Conservation (phyloP, 2,113 vertebrate species). For the Ibidorhyncha struthersii region DNA sequence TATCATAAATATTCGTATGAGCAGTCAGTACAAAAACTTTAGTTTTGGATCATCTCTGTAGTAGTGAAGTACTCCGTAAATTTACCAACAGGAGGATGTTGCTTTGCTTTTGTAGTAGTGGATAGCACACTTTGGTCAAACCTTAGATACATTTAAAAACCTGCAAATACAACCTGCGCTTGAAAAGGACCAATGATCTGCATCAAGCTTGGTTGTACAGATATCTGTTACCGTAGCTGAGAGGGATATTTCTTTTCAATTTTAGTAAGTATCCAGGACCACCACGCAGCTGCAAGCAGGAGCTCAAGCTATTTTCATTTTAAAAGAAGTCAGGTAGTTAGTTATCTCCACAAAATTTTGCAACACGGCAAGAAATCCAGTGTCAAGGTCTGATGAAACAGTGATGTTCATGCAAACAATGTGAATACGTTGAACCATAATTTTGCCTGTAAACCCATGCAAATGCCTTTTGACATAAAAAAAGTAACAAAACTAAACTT, state of each 20-base stretch:
- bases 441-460: constrained; percentile 61
- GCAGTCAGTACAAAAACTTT: background rate
- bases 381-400: constrained; percentile 28
- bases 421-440: constrained; percentile 61
- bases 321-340: background rate
- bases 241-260: background rate
- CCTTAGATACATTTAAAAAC: background rate
- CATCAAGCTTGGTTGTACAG: background rate
- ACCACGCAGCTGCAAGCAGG: background rate
- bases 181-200: background rate
- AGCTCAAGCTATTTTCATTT: background rate
- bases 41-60: background rate
- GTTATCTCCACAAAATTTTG: background rate
- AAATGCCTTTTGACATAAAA: constrained; percentile 69
- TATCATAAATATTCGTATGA: background rate
- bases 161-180: background rate
- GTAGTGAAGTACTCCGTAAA: background rate
- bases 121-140: background rate
- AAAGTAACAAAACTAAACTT: constrained; percentile 71
- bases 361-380: constrained; percentile 10
- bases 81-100: background rate
- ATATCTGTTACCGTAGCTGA: background rate
- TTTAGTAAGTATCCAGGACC: background rate
- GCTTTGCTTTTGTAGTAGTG: background rate
- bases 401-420: constrained; percentile 54